phyloP scores from a whole-genome alignment of 2,888 invertebrate genomes.

The Pardosa pseudoannulata region DNA sequence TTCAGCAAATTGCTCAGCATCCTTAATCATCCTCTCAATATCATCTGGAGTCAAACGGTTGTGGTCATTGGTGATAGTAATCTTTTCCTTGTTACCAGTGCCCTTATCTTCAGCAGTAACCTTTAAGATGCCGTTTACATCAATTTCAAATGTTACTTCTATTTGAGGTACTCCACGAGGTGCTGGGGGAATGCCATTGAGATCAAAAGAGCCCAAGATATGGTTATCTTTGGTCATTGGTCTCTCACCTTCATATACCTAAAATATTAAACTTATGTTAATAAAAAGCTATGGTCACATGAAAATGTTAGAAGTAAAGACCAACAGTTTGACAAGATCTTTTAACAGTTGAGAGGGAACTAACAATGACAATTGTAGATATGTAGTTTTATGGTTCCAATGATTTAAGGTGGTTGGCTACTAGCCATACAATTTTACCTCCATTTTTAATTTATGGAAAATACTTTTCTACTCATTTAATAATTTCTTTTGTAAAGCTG shows the following conservation, averaged over 20 bases:
- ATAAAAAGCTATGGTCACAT: too few species aligned
- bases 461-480: too few species aligned
- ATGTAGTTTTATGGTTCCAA: too few species aligned
- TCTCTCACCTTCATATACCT: conserved; percentile 97
- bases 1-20: conserved; percentile 98
- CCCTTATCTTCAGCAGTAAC: conserved; percentile 99
- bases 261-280: conserved; percentile 63
- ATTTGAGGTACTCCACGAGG: conserved; percentile 95
- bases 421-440: too few species aligned
- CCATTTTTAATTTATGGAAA: too few species aligned
- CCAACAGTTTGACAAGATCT: too few species aligned
- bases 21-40: conserved; percentile 99
- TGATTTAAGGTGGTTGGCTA: too few species aligned
- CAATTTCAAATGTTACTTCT: conserved; percentile 95
- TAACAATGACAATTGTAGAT: too few species aligned
- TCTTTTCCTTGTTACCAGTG: conserved; percentile 98
- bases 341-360: too few species aligned
- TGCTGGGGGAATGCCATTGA: conserved; percentile 97
- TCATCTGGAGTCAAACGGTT: conserved; percentile 98
- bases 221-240: conserved; percentile 99
- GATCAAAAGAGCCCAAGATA: conserved; percentile 97
- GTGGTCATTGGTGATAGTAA: conserved; percentile 98
- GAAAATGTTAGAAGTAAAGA: too few species aligned
- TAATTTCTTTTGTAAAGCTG: too few species aligned
- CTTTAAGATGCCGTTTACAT: conserved; percentile 90